Evolutionary conservation across 2,113 vertebrate species (phyloP), one percentile per base, ranked within the genome.

Genomic region (Tyto alba): DNA sequence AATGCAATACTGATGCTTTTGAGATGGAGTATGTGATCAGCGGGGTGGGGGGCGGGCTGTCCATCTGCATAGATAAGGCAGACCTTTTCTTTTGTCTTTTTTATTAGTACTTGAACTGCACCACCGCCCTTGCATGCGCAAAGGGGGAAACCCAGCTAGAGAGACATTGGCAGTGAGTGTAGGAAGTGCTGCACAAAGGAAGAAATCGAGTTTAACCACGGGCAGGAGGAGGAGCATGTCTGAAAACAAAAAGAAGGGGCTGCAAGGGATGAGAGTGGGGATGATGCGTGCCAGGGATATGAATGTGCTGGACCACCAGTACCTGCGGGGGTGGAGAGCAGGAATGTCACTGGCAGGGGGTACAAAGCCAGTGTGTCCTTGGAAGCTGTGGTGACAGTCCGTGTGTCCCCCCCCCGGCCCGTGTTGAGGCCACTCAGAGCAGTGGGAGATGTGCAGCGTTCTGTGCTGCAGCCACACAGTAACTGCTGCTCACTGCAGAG

Each of bases 1-100:
- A 6, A 8, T 32, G 7, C 15, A 8, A 0, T 21, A 16, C 9
- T 0, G 3, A 4, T 62, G 84, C 23, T 26, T 48, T 74, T 11
- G 78, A 48, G 59, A 34, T 43, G 41, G 27, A 52, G 59, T 23
- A 2, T 23, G 48, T 78, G 67, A 34, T 14, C 11, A 6, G 80
- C 53, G 6, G 75, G 48, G 23, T 47, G 30, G 34, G 56, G 55
- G 71, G 6, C 78, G 30, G 60, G 18, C 11, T 0, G 1, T 12
- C 36, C 34, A 29, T 40, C 30, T 30, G 1, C 15, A 14, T 10
- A 16, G 38, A 57, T 21, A 20, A 41, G n/a, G n/a, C 60, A 52
- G 59, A 63, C 32, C 66, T 85, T 77, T 48, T 29, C 25, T 67
- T 67, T 40, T 30, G 32, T 62, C 38, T 59, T 29, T 52, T 53